These are phyloP conservation scores for Drosophila kokeensis DNA, from an alignment of 2,888 invertebrate genomes.

Conservation along the genomic window DNA sequence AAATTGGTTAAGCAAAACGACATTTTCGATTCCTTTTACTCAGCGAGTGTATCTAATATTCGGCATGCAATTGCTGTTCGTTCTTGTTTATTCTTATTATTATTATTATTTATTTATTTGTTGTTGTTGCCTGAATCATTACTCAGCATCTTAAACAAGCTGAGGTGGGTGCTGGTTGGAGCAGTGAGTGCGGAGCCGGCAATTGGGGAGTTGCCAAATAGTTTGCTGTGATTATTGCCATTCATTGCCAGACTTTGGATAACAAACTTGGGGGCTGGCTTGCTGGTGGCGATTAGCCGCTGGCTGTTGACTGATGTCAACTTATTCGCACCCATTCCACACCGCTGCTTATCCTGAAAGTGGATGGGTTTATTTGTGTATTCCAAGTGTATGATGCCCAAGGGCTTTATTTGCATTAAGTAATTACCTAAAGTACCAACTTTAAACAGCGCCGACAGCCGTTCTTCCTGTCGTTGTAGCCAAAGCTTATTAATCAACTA, in stretches of 20 bases:
- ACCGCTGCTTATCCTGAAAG: conserved; percentile 1
- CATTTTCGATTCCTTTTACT: background rate
- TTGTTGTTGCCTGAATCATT: conserved; percentile 59
- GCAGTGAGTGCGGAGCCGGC: background rate
- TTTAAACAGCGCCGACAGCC: conserved; percentile 43
- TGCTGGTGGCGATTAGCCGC: conserved; percentile 31
- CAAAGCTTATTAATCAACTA: conserved; percentile 45
- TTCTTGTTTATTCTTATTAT: conserved; percentile 5
- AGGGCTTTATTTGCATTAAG: conserved; percentile 69
- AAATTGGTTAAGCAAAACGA: background rate
- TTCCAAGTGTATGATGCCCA: conserved; percentile 48
- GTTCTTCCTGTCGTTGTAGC: conserved; percentile 5
- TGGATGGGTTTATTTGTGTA: conserved; percentile 57
- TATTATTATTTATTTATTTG: conserved; percentile 32
- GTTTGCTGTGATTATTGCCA: conserved; percentile 69
- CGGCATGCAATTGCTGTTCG: background rate
- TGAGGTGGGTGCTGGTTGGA: background rate
- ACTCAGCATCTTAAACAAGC: conserved; percentile 46
- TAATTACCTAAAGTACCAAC: conserved; percentile 64
- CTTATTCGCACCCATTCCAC: background rate
- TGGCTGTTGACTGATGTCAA: conserved; percentile 25
- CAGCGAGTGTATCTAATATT: background rate
- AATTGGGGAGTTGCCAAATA: conserved; percentile 34
- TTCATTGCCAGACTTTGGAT: conserved; percentile 61
- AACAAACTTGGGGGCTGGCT: conserved; percentile 45